Conservation (phyloP, 2,113 vertebrate species). For the Miniopterus natalensis region DNA sequence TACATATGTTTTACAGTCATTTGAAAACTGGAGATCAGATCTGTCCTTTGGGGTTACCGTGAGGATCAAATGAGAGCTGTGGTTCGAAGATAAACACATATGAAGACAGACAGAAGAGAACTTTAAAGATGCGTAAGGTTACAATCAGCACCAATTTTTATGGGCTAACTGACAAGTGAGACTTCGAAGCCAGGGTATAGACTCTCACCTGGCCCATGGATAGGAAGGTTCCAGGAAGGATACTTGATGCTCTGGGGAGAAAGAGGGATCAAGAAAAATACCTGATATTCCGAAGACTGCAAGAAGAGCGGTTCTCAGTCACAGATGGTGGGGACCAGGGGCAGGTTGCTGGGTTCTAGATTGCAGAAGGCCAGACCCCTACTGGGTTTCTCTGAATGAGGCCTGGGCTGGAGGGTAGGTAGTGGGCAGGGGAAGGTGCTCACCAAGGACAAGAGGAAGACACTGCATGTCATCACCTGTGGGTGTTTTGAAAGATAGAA, state of each 20-base stretch:
- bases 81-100: too few relatives aligned
- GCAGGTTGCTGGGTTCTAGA: not conserved
- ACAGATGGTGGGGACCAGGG: not conserved
- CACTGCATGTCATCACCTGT: not conserved
- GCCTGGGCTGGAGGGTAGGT: rapidly evolving
- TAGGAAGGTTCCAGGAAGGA: not conserved
- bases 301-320: not conserved
- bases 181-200: not conserved
- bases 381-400: not conserved
- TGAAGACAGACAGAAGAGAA: not conserved
- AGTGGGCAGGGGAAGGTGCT: not conserved
- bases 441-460: not conserved
- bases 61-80: too few relatives aligned
- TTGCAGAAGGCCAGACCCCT: not conserved
- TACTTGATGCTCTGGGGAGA: not conserved
- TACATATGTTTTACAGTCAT: not conserved
- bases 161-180: not conserved
- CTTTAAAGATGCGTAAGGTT: not conserved
- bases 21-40: not conserved
- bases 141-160: not conserved
- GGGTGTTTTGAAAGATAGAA: not conserved
- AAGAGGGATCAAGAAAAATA: not conserved
- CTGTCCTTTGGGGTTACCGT: not conserved
- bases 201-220: not conserved
- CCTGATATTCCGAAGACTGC: not conserved